These are phyloP conservation scores for Chiridota heheva DNA, from an alignment of 35 echinoderm and acorn worm species.

Conservation along the genomic window DNA sequence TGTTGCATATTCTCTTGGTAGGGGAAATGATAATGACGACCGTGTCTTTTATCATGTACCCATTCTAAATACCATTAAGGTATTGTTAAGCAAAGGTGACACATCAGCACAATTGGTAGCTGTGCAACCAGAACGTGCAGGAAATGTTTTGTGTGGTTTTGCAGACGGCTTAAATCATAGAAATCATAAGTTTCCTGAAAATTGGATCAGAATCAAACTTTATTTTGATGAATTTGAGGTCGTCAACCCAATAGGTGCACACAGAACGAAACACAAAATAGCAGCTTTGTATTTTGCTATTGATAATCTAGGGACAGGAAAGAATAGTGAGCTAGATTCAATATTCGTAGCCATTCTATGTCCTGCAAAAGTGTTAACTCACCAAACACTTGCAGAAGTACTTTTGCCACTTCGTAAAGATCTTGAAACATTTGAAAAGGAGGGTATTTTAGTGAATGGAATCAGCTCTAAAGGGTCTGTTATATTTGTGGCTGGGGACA, in stretches of 20 bases:
- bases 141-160: constrained; percentile 15
- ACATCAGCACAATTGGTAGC: neutral
- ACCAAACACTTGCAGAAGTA: neutral
- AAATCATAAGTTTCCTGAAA: neutral
- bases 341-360: constrained; percentile 30
- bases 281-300: constrained; percentile 17
- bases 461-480: constrained; percentile 7
- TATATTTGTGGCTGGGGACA: constrained; percentile 40
- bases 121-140: neutral
- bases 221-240: constrained; percentile 42
- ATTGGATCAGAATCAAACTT: neutral
- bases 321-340: constrained; percentile 7
- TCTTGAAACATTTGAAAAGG: neutral
- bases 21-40: no score
- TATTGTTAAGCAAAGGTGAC: neutral
- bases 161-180: neutral
- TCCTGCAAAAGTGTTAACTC: constrained; percentile 14
- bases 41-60: no score
- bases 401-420: constrained; percentile 16
- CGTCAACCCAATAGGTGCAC: constrained; percentile 28
- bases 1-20: no score
- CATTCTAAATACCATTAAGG: neutral
- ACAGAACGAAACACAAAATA: constrained; percentile 38
- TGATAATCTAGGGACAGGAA: constrained; percentile 14
- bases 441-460: constrained; percentile 24